Evolutionary conservation across 2,113 vertebrate species (phyloP), one percentile per base, ranked within the genome.

Genomic region (Gambusia affinis): DNA sequence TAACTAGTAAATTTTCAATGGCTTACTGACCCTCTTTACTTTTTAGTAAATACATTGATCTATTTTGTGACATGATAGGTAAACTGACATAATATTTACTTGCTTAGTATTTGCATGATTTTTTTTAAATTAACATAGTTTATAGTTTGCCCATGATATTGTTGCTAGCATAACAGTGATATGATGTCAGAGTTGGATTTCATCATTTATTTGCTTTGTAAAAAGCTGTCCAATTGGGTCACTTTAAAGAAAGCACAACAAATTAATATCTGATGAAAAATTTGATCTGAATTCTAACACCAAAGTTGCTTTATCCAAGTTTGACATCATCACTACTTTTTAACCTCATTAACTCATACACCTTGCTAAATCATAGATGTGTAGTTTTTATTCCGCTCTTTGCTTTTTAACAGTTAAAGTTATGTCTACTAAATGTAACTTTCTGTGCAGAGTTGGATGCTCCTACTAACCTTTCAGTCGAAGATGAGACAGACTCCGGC

Each of bases 401-500:
- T 57, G 7, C 51, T 57, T 57, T 57, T 57, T 57, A 57, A 57
- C 24, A n/a, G 8, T 57, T 84, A 8, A 66, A 72, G 7, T 80
- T 10, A 61, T 76, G 28, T 79, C 0, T 30, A 86, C 81, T 90
- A 80, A 92, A 73, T 70, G 37, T 42, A 74, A 81, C 68, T 87
- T 76, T 81, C 64, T 64, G 80, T 54, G 65, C 86, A 90, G 87
- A 88, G 42, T 67, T 90, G 75, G 88, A 89, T 3, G 80, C 72
- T 79, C 87, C 90, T 28, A 67, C 86, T 83, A 83, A 92, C 61
- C 78, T 92, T 67, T 79, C 73, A 62, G 78, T 82, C 47, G 69
- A 10, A 75, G 68, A n/a, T 62, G 91, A 92, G 76, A 95, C 93
- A 0, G 94, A 97, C 79, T 89, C 89, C 81, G 92, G 88, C 0